Evolutionary conservation across 2,797 vertebrate species (phyloP).

Genomic region (Rhynchonycteris naso): DNA sequence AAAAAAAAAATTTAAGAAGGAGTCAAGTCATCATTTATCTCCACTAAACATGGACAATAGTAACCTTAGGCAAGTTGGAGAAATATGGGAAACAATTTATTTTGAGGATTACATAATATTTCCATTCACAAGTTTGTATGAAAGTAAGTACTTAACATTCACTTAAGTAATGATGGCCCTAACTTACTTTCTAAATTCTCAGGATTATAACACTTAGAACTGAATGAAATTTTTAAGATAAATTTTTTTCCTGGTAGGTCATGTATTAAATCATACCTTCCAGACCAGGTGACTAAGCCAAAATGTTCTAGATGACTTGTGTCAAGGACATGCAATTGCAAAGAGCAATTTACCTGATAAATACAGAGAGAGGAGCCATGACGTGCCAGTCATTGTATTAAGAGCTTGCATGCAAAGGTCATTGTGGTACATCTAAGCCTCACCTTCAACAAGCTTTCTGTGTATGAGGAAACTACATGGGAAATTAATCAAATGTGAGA

Average conservation of each 20-base stretch:
- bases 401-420: not conserved
- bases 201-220: constrained; percentile 1
- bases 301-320: not conserved
- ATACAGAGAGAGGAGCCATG: not conserved
- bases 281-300: not conserved
- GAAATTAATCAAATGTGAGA: not conserved
- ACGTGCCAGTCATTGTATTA: not conserved
- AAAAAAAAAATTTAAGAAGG: not conserved
- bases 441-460: not conserved
- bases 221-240: not conserved
- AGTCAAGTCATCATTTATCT: constrained; percentile 8
- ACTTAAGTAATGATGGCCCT: not conserved
- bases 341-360: not conserved
- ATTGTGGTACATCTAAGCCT: not conserved
- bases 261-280: not conserved
- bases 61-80: not conserved
- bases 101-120: constrained; percentile 30
- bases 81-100: not conserved
- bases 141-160: not conserved
- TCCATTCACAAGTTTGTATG: constrained; percentile 3
- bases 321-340: not conserved
- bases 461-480: not conserved
- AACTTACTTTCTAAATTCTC: constrained; percentile 11
- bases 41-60: not conserved
- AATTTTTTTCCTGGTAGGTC: not conserved